These are phyloP conservation scores for Tyrannus savana DNA, from an alignment of 2,113 vertebrate species.

Conservation along the genomic window DNA sequence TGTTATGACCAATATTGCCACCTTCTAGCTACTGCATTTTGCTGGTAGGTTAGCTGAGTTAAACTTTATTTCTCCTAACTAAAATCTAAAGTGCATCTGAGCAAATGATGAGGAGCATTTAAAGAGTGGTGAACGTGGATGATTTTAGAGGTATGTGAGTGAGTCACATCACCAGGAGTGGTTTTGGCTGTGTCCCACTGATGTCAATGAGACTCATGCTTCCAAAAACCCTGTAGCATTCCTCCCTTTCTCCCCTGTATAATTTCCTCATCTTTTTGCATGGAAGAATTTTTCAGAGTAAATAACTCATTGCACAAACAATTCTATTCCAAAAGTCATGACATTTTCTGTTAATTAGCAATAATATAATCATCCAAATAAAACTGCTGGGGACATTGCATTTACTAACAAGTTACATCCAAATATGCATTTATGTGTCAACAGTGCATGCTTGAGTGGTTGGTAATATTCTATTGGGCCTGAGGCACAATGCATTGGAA, in stretches of 20 bases:
- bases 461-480: background rate
- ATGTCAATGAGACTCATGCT: background rate
- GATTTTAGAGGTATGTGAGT: background rate
- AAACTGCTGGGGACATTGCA: slow-evolving; percentile 39
- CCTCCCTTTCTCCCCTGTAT: background rate
- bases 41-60: background rate
- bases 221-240: background rate
- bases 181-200: background rate
- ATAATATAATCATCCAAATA: slow-evolving; percentile 42
- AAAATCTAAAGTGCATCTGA: background rate
- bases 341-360: slow-evolving; percentile 63
- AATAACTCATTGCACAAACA: slow-evolving; percentile 24
- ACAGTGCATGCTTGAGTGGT: slow-evolving; percentile 10
- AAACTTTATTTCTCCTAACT: slow-evolving; percentile 8
- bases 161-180: slow-evolving; percentile 11
- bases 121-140: background rate
- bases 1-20: background rate
- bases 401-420: slow-evolving; percentile 25
- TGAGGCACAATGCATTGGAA: slow-evolving; percentile 14
- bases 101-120: background rate
- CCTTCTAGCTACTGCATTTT: background rate
- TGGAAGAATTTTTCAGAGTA: background rate
- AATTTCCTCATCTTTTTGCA: slow-evolving; percentile 1
- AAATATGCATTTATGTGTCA: slow-evolving; percentile 59
- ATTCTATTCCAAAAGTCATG: slow-evolving; percentile 43